Percentiles rank a stretch among this genome's conserved stretches.
Conservation (phyloP, 2,797 vertebrate species). For the Lemur catta region DNA sequence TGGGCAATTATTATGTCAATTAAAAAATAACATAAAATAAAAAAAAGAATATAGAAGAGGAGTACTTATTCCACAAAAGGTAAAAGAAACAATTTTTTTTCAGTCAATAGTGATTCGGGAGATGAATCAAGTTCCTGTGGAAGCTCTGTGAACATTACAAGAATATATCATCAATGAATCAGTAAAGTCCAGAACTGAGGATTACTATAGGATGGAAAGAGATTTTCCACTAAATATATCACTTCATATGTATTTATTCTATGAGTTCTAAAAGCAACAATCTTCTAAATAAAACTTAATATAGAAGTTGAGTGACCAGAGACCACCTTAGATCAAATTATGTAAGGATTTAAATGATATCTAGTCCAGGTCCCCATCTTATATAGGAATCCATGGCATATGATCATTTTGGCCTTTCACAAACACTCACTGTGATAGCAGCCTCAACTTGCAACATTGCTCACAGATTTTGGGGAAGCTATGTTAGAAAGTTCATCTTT, state of each 20-base stretch:
- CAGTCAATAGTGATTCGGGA: not conserved
- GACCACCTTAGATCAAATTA: not conserved
- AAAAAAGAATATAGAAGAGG: not conserved
- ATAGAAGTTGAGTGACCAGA: not conserved
- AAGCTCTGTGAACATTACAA: not conserved
- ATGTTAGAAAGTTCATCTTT: not conserved
- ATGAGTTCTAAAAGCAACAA: not conserved
- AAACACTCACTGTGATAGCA: not conserved
- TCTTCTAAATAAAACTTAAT: constrained; percentile 12
- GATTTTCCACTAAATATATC: not conserved
- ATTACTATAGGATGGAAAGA: not conserved
- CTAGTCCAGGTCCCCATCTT: not conserved
- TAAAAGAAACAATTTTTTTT: not conserved
- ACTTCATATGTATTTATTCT: not conserved
- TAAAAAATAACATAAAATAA: not conserved
- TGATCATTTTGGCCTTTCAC: not conserved
- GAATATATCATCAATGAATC: not conserved
- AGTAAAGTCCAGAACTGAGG: not conserved
- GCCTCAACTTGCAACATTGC: not conserved
- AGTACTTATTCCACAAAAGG: not conserved
- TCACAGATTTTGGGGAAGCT: not conserved
- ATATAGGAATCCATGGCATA: not conserved
- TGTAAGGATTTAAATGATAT: not conserved
- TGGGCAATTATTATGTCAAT: not conserved
- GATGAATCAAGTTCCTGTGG: not conserved